Evolutionary conservation across 2,797 vertebrate genomes (phyloP).

Genomic region (Hafferia zeledoni): DNA sequence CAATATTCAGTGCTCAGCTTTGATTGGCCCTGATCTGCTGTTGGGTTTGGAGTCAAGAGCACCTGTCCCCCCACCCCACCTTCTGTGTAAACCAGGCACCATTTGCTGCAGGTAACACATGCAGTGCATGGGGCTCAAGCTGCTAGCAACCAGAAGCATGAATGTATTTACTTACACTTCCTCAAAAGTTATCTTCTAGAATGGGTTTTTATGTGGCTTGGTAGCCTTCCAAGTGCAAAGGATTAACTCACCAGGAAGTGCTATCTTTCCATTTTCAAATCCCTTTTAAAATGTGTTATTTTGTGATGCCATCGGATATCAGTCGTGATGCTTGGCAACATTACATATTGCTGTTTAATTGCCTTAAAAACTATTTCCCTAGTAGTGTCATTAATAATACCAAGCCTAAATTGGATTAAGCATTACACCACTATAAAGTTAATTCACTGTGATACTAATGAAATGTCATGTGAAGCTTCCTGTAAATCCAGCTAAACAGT

Average conservation of each 20-base stretch:
- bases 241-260: constrained; percentile 64
- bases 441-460: constrained; percentile 75
- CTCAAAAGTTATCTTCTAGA: constrained; percentile 30
- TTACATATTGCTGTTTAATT: constrained; percentile 73
- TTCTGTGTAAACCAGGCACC: neutral
- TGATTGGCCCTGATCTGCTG: neutral
- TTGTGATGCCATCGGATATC: constrained; percentile 60
- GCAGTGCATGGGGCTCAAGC: neutral
- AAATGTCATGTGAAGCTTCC: constrained; percentile 74
- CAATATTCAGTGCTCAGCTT: neutral
- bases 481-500: constrained; percentile 71
- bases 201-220: constrained; percentile 48
- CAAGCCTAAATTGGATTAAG: constrained; percentile 73
- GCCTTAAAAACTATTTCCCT: constrained; percentile 74
- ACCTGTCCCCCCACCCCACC: neutral
- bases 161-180: constrained; percentile 30
- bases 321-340: constrained; percentile 55
- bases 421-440: constrained; percentile 72
- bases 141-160: constrained; percentile 5
- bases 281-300: constrained; percentile 37
- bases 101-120: neutral
- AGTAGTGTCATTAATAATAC: constrained; percentile 70
- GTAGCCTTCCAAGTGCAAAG: constrained; percentile 58
- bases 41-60: neutral
- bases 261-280: constrained; percentile 50